Conservation (phyloP, 2,797 vertebrate species). For the Emydoidea blandingii region DNA sequence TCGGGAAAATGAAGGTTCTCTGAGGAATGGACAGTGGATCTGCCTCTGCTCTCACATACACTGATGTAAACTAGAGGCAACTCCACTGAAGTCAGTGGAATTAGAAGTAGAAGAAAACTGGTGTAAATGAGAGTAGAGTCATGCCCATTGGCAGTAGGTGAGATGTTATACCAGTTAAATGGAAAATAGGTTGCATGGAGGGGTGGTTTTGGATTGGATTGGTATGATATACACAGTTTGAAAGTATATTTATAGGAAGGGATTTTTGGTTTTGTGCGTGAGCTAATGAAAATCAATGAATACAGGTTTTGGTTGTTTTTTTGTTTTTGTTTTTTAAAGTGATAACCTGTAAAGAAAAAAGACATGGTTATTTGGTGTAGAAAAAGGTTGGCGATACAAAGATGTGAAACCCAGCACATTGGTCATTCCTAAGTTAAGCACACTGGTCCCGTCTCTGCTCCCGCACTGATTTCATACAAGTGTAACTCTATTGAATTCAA, state of each 20-base stretch:
- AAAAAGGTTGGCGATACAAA: background rate
- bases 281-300: background rate
- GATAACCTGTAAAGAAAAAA: background rate
- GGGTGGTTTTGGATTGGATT: background rate
- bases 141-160: background rate
- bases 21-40: background rate
- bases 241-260: background rate
- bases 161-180: background rate
- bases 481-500: background rate
- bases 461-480: background rate
- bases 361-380: background rate
- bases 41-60: background rate
- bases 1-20: background rate
- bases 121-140: background rate
- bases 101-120: background rate
- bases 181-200: background rate
- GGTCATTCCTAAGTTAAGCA: background rate
- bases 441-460: background rate
- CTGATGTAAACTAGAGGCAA: background rate
- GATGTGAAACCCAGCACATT: background rate
- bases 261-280: background rate
- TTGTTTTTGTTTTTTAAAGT: background rate
- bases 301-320: background rate
- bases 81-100: background rate
- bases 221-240: background rate